These are phyloP conservation scores for Penelope pileata DNA, from an alignment of 2,113 vertebrate species.

Conservation along the genomic window DNA sequence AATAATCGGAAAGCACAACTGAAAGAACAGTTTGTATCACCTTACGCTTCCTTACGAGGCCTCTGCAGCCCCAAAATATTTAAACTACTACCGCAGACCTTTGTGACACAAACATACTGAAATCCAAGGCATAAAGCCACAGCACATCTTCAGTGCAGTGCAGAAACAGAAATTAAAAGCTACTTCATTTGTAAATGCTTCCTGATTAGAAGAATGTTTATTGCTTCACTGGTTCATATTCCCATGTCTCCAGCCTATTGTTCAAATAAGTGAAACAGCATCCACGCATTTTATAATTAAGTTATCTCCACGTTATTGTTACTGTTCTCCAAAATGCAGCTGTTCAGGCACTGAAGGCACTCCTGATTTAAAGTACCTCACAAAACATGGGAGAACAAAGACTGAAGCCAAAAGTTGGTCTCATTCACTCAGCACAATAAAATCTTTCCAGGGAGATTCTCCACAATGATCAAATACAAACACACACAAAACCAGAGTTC, in stretches of 20 bases:
- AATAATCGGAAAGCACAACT: neutral
- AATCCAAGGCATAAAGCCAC: neutral
- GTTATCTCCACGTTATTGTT: neutral
- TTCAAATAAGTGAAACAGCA: slow-evolving; percentile 21
- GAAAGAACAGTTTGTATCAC: neutral
- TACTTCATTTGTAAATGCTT: neutral
- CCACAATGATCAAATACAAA: neutral
- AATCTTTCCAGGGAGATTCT: neutral
- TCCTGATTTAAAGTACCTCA: neutral
- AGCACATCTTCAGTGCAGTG: neutral
- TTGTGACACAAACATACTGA: neutral
- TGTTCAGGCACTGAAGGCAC: neutral
- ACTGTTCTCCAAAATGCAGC: neutral
- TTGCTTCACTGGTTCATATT: neutral
- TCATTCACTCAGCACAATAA: neutral
- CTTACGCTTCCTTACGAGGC: neutral
- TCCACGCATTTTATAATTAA: slow-evolving; percentile 40
- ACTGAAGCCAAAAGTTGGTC: neutral
- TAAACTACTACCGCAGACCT: neutral
- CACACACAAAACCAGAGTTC: neutral
- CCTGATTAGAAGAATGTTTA: neutral
- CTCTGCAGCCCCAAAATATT: neutral
- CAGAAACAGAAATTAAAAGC: neutral
- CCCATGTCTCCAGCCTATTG: neutral
- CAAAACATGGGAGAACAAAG: slow-evolving; percentile 4